phyloP scores from a whole-genome alignment of 2,113 vertebrate genomes.

The Thamnaconus septentrionalis region DNA sequence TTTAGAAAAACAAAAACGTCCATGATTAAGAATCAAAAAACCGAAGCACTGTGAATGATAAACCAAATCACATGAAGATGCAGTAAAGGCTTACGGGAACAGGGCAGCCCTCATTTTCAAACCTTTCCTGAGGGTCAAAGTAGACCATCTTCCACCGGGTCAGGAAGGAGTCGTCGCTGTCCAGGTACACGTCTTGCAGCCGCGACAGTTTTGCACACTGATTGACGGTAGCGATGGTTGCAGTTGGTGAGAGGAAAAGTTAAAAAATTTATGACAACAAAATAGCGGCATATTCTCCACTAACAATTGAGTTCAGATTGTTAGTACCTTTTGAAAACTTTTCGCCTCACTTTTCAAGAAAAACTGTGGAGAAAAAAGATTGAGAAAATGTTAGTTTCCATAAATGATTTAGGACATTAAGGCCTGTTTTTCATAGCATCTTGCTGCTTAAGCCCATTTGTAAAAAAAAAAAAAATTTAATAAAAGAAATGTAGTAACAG shows the following conservation, averaged over 20 bases:
- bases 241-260: neutral
- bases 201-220: conserved; percentile 79
- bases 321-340: conserved; percentile 74
- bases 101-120: conserved; percentile 85
- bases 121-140: conserved; percentile 84
- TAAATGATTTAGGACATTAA: too few relatives aligned
- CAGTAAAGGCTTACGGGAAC: conserved; percentile 78
- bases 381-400: conserved; percentile 3
- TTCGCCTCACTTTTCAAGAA: conserved; percentile 85
- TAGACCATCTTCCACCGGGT: conserved; percentile 82
- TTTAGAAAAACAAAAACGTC: neutral
- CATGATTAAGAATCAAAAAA: neutral
- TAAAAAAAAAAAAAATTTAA: neutral
- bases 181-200: conserved; percentile 85
- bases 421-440: too few relatives aligned
- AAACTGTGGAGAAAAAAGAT: conserved; percentile 73
- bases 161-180: conserved; percentile 72
- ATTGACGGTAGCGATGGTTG: neutral
- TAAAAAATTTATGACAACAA: neutral
- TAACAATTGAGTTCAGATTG: neutral
- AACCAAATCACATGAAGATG: neutral
- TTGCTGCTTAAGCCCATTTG: too few relatives aligned
- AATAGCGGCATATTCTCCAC: neutral
- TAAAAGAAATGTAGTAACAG: too few relatives aligned
- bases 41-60: too few relatives aligned